Evolutionary conservation across 2,113 vertebrate species (phyloP).

Genomic region (Mustelus asterias): DNA sequence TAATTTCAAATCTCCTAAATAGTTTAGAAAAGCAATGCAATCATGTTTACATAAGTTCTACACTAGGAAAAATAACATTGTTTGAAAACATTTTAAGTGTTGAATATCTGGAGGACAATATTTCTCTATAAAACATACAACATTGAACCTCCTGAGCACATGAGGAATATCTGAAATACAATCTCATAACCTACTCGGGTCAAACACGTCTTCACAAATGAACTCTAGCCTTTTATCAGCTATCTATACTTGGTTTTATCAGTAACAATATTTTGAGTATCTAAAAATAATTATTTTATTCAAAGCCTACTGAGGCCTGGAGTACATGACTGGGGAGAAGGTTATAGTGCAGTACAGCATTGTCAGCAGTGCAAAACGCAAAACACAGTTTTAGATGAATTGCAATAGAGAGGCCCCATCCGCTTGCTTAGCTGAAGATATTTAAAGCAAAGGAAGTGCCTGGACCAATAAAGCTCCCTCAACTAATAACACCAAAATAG

Average conservation of each 20-base stretch:
- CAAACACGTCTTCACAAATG: not conserved
- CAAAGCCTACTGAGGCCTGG: not conserved
- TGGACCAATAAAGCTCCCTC: not conserved
- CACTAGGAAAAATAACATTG: not conserved
- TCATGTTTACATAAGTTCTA: not conserved
- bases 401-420: not conserved
- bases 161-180: not conserved
- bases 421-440: not conserved
- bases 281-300: not conserved
- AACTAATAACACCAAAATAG: not conserved
- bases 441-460: not conserved
- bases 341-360: not conserved
- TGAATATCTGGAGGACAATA: not conserved
- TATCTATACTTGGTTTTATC: not conserved
- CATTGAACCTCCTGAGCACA: too few species aligned
- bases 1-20: not conserved
- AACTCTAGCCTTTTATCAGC: not conserved
- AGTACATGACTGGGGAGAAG: not conserved
- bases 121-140: not conserved
- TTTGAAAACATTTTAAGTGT: not conserved
- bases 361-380: not conserved
- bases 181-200: not conserved
- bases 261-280: not conserved
- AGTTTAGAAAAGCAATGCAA: not conserved
- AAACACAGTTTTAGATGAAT: not conserved